phyloP scores from a whole-genome alignment of 2,113 vertebrate genomes.

The Otis tarda region DNA sequence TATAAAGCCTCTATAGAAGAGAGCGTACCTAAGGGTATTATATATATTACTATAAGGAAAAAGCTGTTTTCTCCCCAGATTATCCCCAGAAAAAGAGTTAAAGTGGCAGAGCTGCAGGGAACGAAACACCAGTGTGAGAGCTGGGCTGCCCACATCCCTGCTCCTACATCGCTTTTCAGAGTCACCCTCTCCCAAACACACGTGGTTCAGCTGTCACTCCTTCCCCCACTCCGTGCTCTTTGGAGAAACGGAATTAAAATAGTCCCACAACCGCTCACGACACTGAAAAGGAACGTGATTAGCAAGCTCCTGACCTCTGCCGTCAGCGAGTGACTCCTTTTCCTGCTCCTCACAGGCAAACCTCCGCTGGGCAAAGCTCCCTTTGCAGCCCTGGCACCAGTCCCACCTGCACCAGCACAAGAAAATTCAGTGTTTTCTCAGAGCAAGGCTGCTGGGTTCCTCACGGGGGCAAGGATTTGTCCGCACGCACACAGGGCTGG shows the following conservation, averaged over 20 bases:
- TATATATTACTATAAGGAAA: background rate
- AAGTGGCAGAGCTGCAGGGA: background rate
- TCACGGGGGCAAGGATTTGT: background rate
- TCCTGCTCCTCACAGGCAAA: background rate
- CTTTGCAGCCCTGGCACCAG: background rate
- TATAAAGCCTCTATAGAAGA: background rate
- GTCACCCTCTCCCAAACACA: background rate
- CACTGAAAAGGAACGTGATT: background rate
- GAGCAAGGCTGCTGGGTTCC: background rate
- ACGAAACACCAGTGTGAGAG: background rate
- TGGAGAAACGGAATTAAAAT: background rate
- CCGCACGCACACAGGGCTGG: background rate
- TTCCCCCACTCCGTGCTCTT: background rate
- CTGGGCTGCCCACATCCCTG: background rate
- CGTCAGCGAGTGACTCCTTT: background rate
- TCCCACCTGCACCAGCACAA: background rate
- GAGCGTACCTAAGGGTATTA: background rate
- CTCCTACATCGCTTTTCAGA: background rate
- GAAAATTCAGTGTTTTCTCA: background rate
- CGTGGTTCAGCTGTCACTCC: background rate
- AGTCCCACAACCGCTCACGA: background rate
- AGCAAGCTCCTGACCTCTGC: background rate
- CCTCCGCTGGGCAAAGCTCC: accelerated
- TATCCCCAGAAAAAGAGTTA: background rate
- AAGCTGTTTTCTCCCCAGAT: background rate